A percentile compares a stretch with the other conserved stretches of the same genome.
Evolutionary conservation across 1,140 invertebrate species (phyloP).

Genomic region (Camponotus vicinus): DNA sequence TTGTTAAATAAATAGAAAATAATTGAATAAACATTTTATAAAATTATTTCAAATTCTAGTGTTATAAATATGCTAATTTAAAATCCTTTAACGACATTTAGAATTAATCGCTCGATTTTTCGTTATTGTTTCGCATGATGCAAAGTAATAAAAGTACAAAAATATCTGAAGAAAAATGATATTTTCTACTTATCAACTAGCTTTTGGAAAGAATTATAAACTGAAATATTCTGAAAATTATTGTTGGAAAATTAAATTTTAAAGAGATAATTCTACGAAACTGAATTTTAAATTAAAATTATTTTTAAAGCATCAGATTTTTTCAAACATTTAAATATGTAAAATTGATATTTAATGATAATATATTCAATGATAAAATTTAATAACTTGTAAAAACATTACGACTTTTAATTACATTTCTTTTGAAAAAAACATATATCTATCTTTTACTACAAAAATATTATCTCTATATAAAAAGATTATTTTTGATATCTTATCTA

Average conservation of each 20-base stretch:
- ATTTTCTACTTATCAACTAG: neutral
- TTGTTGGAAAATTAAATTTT: neutral
- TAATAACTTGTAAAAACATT: neutral
- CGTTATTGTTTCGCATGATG: neutral
- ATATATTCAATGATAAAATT: neutral
- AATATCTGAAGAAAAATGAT: neutral
- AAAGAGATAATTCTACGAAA: neutral
- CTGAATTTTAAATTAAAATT: neutral
- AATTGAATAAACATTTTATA: neutral
- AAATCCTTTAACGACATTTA: neutral
- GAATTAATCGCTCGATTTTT: neutral
- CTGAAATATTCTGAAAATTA: neutral
- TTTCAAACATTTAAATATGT: neutral
- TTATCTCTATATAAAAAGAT: neutral
- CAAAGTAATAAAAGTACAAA: neutral
- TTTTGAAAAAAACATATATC: neutral
- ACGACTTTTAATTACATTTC: neutral
- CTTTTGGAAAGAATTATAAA: too few species aligned
- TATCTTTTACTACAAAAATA: neutral
- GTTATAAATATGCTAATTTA: neutral
- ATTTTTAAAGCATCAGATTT: neutral
- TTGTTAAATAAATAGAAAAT: neutral
- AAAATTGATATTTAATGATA: neutral
- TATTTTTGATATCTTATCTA: neutral
- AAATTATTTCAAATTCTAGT: neutral